Percentiles rank a stretch among this genome's conserved stretches.
phyloP scores from a whole-genome alignment of 2,888 invertebrate species.

The Drosophila atripex region DNA sequence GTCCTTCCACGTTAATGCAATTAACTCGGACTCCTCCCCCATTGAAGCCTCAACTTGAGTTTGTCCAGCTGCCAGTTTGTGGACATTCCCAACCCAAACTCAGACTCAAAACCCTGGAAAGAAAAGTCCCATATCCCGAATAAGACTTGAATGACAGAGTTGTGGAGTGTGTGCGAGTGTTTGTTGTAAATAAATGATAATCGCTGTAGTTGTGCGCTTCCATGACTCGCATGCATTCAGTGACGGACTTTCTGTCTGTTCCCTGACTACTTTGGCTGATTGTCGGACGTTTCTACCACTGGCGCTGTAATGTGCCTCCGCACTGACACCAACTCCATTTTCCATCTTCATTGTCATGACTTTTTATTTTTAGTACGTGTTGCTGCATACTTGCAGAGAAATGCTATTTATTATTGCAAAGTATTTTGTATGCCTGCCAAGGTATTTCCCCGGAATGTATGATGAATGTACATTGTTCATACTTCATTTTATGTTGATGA shows the following conservation, averaged over 20 bases:
- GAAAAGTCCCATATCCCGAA: not conserved
- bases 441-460: constrained; percentile 47
- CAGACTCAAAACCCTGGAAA: not conserved
- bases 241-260: constrained; percentile 40
- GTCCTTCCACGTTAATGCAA: constrained; percentile 28
- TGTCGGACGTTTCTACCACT: constrained; percentile 39
- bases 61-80: constrained; percentile 27
- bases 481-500: not conserved
- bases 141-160: constrained; percentile 7
- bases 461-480: constrained; percentile 29
- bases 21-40: constrained; percentile 28
- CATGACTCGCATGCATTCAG: constrained; percentile 59
- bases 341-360: constrained; percentile 45
- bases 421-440: constrained; percentile 41
- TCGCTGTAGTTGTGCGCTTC: constrained; percentile 44
- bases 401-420: constrained; percentile 58
- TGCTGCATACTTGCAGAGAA: constrained; percentile 57
- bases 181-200: constrained; percentile 67
- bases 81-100: not conserved
- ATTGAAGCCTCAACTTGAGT: constrained; percentile 13
- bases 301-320: constrained; percentile 18
- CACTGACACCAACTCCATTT: constrained; percentile 7
- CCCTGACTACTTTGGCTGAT: constrained; percentile 63
- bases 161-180: constrained; percentile 18
- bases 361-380: constrained; percentile 70